These are phyloP conservation scores for Pristionchus japonicus DNA, from an alignment of 2,888 invertebrate genomes.

Conservation along the genomic window DNA sequence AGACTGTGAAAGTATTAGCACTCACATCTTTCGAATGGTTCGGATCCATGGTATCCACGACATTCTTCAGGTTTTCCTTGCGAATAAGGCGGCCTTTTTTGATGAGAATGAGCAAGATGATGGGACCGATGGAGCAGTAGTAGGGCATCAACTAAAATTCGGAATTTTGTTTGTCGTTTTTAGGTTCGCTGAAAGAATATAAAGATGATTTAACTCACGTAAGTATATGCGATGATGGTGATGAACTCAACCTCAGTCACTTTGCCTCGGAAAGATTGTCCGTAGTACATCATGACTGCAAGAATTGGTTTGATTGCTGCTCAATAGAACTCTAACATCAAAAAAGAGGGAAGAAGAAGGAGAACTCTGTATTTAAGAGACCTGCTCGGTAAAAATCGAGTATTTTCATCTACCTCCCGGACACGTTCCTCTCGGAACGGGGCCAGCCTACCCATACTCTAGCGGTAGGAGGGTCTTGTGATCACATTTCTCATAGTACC, in stretches of 20 bases:
- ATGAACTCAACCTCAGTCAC: neutral
- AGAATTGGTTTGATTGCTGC: too few relatives aligned
- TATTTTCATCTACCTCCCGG: too few relatives aligned
- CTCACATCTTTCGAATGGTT: neutral
- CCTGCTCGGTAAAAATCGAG: too few relatives aligned
- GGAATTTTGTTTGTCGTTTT: neutral
- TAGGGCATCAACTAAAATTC: constrained; percentile 37
- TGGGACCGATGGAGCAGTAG: constrained; percentile 35
- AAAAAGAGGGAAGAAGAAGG: too few relatives aligned
- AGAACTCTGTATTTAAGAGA: too few relatives aligned
- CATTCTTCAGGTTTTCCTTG: constrained; percentile 28
- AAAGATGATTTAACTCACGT: neutral
- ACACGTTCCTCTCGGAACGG: too few relatives aligned
- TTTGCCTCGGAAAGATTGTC: neutral
- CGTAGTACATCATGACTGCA: neutral
- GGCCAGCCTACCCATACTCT: too few relatives aligned
- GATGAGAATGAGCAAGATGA: constrained; percentile 38
- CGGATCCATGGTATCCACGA: neutral
- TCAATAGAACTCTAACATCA: too few relatives aligned
- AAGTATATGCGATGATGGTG: constrained; percentile 10
- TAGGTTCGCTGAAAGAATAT: neutral
- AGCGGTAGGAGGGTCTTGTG: too few relatives aligned
- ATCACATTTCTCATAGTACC: too few relatives aligned
- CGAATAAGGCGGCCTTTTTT: neutral
- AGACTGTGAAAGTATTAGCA: too few relatives aligned